Evolutionary conservation across 2,888 invertebrate species (phyloP).

Genomic region (Eupithecia vulgata): DNA sequence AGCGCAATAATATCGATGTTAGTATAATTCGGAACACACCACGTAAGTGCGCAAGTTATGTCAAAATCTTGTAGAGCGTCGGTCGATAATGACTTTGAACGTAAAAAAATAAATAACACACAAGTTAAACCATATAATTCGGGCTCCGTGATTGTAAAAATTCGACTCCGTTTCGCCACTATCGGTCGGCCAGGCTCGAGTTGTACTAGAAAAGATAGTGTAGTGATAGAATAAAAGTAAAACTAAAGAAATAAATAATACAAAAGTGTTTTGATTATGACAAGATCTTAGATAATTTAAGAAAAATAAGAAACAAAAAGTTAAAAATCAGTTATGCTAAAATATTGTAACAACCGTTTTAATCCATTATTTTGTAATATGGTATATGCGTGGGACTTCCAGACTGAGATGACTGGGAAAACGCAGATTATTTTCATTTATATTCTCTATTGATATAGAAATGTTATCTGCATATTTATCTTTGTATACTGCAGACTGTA

Average conservation of each 20-base stretch:
- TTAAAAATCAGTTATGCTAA: background rate
- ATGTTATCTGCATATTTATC: no score
- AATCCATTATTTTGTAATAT: background rate
- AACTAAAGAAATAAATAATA: background rate
- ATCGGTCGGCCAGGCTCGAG: background rate
- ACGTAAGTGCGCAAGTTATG: no score
- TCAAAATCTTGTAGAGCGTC: background rate
- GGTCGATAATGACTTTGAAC: background rate
- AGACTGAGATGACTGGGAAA: no score
- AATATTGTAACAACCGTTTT: background rate
- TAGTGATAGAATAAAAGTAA: background rate
- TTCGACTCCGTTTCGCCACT: background rate
- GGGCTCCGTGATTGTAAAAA: background rate
- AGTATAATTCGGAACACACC: no score
- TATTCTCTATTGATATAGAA: no score
- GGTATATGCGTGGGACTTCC: no score
- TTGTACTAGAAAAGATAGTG: background rate
- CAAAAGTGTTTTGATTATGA: background rate
- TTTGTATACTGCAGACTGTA: no score
- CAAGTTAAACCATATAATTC: slow-evolving; percentile 2
- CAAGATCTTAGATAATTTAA: background rate
- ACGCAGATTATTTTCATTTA: no score
- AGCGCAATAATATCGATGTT: no score
- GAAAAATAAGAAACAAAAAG: background rate
- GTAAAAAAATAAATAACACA: background rate